Conservation (phyloP, 1,140 invertebrate species). For the Aphaenogaster floridana region DNA sequence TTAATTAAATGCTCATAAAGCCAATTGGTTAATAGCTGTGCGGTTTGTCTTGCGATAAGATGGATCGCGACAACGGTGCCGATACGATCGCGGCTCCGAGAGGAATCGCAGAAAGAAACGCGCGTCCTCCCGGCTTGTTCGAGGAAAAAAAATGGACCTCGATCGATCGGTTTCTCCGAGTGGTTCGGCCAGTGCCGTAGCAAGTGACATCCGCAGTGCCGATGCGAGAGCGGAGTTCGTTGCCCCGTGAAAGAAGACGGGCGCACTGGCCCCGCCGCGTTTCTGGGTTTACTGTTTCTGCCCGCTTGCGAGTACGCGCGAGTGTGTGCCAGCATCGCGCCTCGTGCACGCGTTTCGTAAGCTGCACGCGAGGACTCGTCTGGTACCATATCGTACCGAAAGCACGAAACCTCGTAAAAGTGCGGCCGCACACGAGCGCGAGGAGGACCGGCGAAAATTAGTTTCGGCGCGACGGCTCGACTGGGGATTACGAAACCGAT, state of each 20-base stretch:
- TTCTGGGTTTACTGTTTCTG: constrained; percentile 80
- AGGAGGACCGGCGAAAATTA: constrained; percentile 32
- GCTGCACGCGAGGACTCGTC: constrained; percentile 48
- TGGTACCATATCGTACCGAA: constrained; percentile 44
- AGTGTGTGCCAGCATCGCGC: constrained; percentile 57
- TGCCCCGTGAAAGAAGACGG: constrained; percentile 83
- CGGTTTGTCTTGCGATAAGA: background rate
- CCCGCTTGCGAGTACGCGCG: constrained; percentile 55
- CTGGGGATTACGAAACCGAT: constrained; percentile 19
- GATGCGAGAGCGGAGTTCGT: constrained; percentile 80
- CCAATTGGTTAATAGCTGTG: background rate
- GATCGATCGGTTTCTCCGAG: constrained; percentile 62
- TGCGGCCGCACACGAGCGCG: background rate
- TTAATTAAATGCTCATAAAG: background rate
- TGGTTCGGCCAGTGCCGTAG: constrained; percentile 40
- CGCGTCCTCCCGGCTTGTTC: constrained; percentile 5
- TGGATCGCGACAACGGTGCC: background rate
- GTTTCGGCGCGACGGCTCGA: background rate
- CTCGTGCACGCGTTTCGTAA: constrained; percentile 46
- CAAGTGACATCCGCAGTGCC: constrained; percentile 57
- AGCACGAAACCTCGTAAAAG: constrained; percentile 36
- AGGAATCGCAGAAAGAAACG: constrained; percentile 47
- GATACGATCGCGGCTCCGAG: constrained; percentile 19
- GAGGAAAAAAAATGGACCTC: constrained; percentile 45
- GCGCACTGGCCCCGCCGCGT: constrained; percentile 73